Conservation (phyloP, 1,140 invertebrate genomes). For the Mya arenaria region DNA sequence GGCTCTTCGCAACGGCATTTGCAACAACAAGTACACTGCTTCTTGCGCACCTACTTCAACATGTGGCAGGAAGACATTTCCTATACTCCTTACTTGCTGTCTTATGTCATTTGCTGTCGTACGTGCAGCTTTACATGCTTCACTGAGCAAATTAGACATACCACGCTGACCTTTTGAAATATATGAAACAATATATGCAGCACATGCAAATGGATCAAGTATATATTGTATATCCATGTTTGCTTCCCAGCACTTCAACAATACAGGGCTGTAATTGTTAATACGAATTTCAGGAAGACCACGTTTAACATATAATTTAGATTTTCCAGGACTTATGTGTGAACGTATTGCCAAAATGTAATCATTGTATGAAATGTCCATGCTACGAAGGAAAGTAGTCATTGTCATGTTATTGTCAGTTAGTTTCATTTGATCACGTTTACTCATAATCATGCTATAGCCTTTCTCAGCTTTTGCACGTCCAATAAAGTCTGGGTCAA, state of each 20-base stretch:
- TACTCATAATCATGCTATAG: no score
- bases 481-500: no score
- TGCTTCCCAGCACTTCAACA: constrained; percentile 49
- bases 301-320: no score
- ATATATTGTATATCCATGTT: constrained; percentile 40
- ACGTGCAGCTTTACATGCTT: constrained; percentile 56
- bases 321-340: no score
- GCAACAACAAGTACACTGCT: constrained; percentile 56
- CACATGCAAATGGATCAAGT: constrained; percentile 58
- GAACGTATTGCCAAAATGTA: no score
- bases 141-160: constrained; percentile 49
- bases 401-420: no score
- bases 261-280: constrained; percentile 42
- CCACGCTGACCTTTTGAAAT: constrained; percentile 63
- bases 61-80: constrained; percentile 22
- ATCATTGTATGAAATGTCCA: no score
- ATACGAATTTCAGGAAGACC: constrained; percentile 33
- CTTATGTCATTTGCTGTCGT: constrained; percentile 47
- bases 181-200: constrained; percentile 60
- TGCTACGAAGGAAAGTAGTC: no score
- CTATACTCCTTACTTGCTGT: constrained; percentile 43
- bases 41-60: constrained; percentile 54
- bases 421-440: no score
- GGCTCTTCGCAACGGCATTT: constrained; percentile 60
- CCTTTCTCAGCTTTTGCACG: no score